phyloP scores from a whole-genome alignment of 2,797 vertebrate genomes.

The Acrossocheilus wenchowensis region DNA sequence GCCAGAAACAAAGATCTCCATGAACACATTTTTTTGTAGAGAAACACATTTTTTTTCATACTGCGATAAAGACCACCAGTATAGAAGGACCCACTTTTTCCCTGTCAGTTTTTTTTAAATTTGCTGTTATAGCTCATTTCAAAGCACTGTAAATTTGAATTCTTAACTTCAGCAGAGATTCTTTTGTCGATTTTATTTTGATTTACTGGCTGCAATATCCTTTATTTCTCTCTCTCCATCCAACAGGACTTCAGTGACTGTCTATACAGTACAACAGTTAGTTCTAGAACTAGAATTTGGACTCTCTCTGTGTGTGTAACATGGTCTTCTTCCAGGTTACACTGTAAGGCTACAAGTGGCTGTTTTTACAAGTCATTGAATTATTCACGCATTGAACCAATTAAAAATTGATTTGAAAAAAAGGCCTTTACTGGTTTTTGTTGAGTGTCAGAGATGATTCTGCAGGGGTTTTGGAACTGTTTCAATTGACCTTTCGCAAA shows the following conservation, averaged over 20 bases:
- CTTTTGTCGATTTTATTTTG: slow-evolving; percentile 17
- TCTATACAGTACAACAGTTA: background rate
- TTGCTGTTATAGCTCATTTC: background rate
- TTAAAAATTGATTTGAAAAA: background rate
- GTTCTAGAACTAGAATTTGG: background rate
- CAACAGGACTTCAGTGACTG: background rate
- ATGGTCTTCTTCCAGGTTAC: too few relatives aligned
- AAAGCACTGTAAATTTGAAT: background rate
- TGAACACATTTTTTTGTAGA: background rate
- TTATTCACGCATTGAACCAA: background rate
- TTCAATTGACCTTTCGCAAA: background rate
- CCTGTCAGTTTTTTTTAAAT: background rate
- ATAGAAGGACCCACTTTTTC: background rate
- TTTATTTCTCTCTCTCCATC: background rate
- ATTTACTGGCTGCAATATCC: background rate
- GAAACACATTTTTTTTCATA: background rate
- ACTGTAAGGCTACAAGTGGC: too few relatives aligned
- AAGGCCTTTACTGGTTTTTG: background rate
- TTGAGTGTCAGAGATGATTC: background rate
- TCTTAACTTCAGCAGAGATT: slow-evolving; percentile 1
- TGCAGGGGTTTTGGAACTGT: background rate
- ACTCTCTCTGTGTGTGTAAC: too few relatives aligned
- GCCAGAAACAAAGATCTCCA: background rate
- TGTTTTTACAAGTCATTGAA: background rate
- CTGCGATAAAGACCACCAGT: slow-evolving; percentile 15